These are phyloP conservation scores for Halichoeres trimaculatus DNA, from an alignment of 2,113 vertebrate genomes.

Conservation along the genomic window DNA sequence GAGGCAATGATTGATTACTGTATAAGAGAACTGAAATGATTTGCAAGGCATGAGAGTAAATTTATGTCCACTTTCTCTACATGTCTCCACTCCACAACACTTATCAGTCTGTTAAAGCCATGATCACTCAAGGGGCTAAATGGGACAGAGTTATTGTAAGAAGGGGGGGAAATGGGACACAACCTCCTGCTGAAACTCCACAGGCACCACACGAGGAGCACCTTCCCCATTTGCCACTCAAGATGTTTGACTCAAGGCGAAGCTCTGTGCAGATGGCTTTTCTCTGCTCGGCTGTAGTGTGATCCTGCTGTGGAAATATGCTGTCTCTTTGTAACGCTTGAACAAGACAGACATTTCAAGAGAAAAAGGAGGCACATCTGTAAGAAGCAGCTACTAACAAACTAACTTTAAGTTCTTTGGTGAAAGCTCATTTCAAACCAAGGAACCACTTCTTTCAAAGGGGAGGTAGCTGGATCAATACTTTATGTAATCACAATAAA, in stretches of 20 bases:
- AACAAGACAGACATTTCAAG: constrained; percentile 40
- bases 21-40: constrained; percentile 42
- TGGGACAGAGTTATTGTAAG: constrained; percentile 54
- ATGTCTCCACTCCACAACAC: constrained; percentile 11
- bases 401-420: constrained; percentile 26
- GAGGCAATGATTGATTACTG: constrained; percentile 45
- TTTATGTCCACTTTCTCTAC: constrained; percentile 36
- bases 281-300: constrained; percentile 59
- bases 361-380: constrained; percentile 27
- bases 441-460: constrained; percentile 9
- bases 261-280: constrained; percentile 60
- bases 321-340: constrained; percentile 38
- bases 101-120: constrained; percentile 50
- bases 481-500: constrained; percentile 11
- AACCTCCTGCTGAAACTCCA: constrained; percentile 53
- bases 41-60: constrained; percentile 25
- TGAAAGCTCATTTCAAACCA: constrained; percentile 28
- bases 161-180: constrained; percentile 14
- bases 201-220: constrained; percentile 46
- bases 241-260: constrained; percentile 71
- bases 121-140: constrained; percentile 64
- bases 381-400: constrained; percentile 18
- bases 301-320: constrained; percentile 58
- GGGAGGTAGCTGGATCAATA: constrained; percentile 9
- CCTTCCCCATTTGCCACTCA: constrained; percentile 63